phyloP scores from a whole-genome alignment of 2,113 vertebrate species.

The Oreotragus oreotragus region DNA sequence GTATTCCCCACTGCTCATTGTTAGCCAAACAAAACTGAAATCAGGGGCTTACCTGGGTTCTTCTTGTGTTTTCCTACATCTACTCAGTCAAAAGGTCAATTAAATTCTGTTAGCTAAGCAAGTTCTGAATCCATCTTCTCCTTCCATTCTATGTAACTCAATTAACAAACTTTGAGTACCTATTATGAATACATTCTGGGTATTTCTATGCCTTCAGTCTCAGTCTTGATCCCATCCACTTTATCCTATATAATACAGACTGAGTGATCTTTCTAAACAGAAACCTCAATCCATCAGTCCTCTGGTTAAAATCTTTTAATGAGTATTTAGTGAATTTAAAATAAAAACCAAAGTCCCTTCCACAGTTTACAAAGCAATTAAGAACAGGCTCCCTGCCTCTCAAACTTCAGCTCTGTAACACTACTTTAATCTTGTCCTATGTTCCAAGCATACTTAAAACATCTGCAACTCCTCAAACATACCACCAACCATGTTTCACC shows the following conservation, averaged over 20 bases:
- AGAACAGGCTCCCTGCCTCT: not conserved
- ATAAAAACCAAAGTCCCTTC: conserved; percentile 39
- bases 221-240: not conserved
- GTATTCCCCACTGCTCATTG: not conserved
- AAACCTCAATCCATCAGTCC: not conserved
- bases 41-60: not conserved
- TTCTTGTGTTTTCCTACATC: not conserved
- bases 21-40: not conserved
- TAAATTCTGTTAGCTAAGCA: not conserved
- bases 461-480: not conserved
- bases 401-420: not conserved
- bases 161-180: not conserved
- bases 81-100: not conserved
- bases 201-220: not conserved
- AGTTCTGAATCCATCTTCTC: conserved; percentile 15
- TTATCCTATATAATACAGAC: not conserved
- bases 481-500: not conserved
- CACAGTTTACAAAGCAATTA: not conserved
- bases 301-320: conserved; percentile 22
- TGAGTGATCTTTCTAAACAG: conserved; percentile 10
- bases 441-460: not conserved
- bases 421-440: conserved; percentile 1
- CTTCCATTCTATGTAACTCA: not conserved
- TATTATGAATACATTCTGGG: not conserved
- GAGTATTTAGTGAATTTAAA: conserved; percentile 26